These are phyloP conservation scores for Puffinus mauretanicus DNA, from an alignment of 2,113 vertebrate genomes.

Conservation along the genomic window DNA sequence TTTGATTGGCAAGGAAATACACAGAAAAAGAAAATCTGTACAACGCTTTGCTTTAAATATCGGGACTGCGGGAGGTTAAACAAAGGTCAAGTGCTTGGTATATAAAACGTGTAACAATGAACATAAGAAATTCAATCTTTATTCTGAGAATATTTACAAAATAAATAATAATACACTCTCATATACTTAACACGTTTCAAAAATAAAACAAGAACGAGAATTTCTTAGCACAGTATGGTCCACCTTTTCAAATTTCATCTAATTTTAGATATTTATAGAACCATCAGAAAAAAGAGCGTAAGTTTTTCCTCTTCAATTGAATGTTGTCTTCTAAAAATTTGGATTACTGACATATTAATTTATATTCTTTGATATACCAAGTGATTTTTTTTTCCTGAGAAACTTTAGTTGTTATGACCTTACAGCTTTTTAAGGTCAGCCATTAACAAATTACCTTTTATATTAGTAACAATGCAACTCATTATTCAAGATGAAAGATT, in stretches of 20 bases:
- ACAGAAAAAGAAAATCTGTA: neutral
- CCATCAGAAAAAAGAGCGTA: neutral
- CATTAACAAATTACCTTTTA: neutral
- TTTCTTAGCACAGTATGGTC: neutral
- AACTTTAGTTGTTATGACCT: neutral
- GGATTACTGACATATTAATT: neutral
- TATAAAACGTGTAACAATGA: neutral
- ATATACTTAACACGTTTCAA: neutral
- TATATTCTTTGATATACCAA: neutral
- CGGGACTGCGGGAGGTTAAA: neutral
- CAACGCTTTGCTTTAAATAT: neutral
- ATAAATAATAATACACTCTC: neutral
- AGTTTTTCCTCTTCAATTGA: neutral
- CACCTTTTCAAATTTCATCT: neutral
- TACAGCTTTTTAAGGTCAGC: neutral
- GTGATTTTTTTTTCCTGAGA: neutral
- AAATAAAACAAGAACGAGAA: neutral
- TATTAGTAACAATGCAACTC: neutral
- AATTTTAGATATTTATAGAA: neutral
- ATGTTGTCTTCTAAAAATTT: neutral
- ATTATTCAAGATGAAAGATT: neutral
- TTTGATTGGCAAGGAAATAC: neutral
- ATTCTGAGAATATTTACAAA: neutral
- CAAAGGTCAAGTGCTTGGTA: neutral
- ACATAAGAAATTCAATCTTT: slow-evolving; percentile 5